Conservation (phyloP, 2,888 invertebrate genomes). For the Standfussiana lucernea region DNA sequence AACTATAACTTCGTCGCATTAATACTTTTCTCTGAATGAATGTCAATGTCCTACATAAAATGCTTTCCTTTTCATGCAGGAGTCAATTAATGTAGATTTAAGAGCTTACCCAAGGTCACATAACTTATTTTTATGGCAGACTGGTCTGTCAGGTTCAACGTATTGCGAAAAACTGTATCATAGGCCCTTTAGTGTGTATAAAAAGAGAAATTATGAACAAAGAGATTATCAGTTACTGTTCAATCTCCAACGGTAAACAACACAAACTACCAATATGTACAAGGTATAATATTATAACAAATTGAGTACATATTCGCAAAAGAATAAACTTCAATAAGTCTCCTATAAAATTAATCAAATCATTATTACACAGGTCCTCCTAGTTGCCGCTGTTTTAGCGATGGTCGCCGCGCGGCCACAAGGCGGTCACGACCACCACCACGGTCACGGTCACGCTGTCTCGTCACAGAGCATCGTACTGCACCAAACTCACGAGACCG, state of each 20-base stretch:
- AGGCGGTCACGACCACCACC: conserved; percentile 58
- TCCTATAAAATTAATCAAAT: neutral
- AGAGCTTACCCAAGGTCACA: conserved; percentile 35
- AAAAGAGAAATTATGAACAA: conserved; percentile 34
- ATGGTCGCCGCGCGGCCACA: conserved; percentile 56
- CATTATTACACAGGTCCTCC: conserved; percentile 22
- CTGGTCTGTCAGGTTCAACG: conserved; percentile 3
- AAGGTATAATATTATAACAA: conserved; percentile 26
- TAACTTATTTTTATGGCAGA: conserved; percentile 4
- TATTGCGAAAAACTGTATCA: conserved; percentile 31
- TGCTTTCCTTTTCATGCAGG: conserved; percentile 10
- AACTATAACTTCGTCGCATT: neutral
- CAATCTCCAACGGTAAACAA: conserved; percentile 20
- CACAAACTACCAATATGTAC: conserved; percentile 53
- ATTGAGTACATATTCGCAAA: neutral
- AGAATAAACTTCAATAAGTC: neutral
- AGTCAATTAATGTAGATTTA: neutral
- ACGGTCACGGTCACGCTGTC: conserved; percentile 73
- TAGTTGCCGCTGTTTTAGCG: conserved; percentile 50
- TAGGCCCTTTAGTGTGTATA: conserved; percentile 51
- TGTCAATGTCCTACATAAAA: conserved; percentile 18
- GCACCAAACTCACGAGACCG: conserved; percentile 66
- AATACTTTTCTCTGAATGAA: neutral
- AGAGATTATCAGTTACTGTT: conserved; percentile 41
- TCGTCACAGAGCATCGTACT: conserved; percentile 76